These are phyloP conservation scores for Sebastes trivittatus DNA, from an alignment of 2,797 vertebrate species.

Conservation along the genomic window DNA sequence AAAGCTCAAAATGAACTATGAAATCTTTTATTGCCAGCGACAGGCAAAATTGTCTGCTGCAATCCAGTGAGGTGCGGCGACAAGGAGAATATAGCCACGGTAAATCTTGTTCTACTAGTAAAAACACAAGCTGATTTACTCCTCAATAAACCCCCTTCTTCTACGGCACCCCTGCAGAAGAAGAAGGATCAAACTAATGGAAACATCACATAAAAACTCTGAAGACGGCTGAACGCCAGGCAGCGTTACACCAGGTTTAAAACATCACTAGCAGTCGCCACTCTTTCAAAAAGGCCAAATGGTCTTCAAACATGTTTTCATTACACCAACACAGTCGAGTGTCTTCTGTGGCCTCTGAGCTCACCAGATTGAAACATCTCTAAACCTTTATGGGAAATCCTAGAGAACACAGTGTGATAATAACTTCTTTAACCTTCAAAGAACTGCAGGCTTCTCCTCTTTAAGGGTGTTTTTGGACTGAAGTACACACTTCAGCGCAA, in stretches of 20 bases:
- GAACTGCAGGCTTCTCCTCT: background rate
- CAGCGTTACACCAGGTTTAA: background rate
- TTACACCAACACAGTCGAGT: conserved; percentile 8
- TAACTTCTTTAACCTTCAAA: conserved; percentile 12
- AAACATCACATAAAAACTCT: background rate
- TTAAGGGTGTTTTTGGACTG: background rate
- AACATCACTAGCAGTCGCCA: background rate
- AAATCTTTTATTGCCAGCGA: conserved; percentile 23
- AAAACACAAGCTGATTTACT: conserved; percentile 35
- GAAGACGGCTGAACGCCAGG: background rate
- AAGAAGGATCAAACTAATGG: background rate
- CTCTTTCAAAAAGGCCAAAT: conserved; percentile 1
- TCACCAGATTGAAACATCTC: conserved; percentile 4
- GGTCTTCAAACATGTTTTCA: background rate
- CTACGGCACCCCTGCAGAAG: background rate
- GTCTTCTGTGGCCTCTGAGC: background rate
- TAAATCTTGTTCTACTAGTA: conserved; percentile 29
- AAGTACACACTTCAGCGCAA: background rate
- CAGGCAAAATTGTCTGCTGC: conserved; percentile 3
- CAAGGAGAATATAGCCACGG: conserved; percentile 12
- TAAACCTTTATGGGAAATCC: conserved; percentile 7
- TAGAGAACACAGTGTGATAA: conserved; percentile 15
- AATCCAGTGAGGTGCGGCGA: background rate
- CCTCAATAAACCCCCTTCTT: conserved; percentile 7
- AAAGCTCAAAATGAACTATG: conserved; percentile 15